phyloP scores from a whole-genome alignment of 2,113 vertebrate species.

The Tricholaema leucomelas region DNA sequence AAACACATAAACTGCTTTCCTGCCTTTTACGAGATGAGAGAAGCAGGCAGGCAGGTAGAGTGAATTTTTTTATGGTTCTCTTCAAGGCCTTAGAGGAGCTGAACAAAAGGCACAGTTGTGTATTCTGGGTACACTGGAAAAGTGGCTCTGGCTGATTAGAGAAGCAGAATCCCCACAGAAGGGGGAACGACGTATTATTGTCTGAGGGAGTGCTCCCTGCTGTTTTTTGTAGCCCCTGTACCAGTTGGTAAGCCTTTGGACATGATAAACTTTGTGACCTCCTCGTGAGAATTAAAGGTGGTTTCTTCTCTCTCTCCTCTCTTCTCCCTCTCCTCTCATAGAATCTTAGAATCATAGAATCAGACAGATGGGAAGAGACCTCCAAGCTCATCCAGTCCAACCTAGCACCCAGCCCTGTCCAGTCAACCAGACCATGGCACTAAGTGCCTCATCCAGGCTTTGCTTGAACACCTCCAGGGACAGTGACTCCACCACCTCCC shows the following conservation, averaged over 20 bases:
- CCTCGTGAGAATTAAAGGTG: conserved; percentile 11
- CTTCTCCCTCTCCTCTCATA: too few species aligned
- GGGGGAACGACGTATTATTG: neutral
- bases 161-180: conserved; percentile 19
- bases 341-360: too few species aligned
- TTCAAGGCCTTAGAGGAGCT: neutral
- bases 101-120: neutral
- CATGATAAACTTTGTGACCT: conserved; percentile 37
- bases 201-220: neutral
- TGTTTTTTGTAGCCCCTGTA: neutral
- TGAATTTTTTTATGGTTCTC: neutral
- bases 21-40: neutral
- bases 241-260: conserved; percentile 36
- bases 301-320: neutral
- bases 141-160: conserved; percentile 17
- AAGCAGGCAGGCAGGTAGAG: neutral
- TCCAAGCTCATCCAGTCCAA: too few species aligned
- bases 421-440: too few species aligned
- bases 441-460: too few species aligned
- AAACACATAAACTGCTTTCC: neutral
- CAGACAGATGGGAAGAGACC: too few species aligned
- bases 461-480: too few species aligned
- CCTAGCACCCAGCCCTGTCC: too few species aligned
- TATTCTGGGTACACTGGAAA: neutral
- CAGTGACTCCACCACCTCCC: too few species aligned